Base-by-base conservation (phyloP, 1,140 invertebrate species). In the Odontomachus brunneus region DNA sequence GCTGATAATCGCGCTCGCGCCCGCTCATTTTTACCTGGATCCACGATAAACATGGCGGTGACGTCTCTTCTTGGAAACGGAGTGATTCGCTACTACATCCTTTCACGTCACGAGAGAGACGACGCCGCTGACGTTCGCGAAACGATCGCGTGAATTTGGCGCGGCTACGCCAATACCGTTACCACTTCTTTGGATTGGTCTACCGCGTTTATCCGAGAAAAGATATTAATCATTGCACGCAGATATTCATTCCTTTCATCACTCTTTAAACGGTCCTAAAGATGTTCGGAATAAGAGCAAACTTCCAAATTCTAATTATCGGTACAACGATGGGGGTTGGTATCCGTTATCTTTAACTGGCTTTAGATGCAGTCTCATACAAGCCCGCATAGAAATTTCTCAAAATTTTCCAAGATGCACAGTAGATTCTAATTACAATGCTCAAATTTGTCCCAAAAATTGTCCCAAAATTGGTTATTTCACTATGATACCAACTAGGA, bases 21-120 rank as follows among this genome's bases (percentile, higher is more conserved):
- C n/a, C n/a, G n/a, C n/a, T n/a, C n/a, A 17, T 26, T 26, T 75
- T 69, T 84, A 84, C 84, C 33, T 44, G 24, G 17, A 57, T 59
- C 49, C 59, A 53, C 26, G 22, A 80, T 57, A 80, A 51, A 1
- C 2, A 29, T 60, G 14, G 44, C 48, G 17, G 14, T 24, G 14
- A 57, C 26, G 57, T 38, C 17, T 33, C 29, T 82, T 74, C 48
- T 29, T 60, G 24, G 33, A 80, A 81, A 81, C 38, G 26, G 29
- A 19, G 44, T 49, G 55, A 44, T 33, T 60, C 5, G n/a, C 24
- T 53, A 49, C 66, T 29, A 67, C 62, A 57, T 69, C n/a, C 38
- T 80, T 80, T 67, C 51, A 33, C 22, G 22, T n/a, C 65, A n/a
- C 22, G 49, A 33, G 33, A 75, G 44, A 51, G 29, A 33, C 2